Evolutionary conservation across 2,113 vertebrate species (phyloP).

Genomic region (Otolemur garnettii): DNA sequence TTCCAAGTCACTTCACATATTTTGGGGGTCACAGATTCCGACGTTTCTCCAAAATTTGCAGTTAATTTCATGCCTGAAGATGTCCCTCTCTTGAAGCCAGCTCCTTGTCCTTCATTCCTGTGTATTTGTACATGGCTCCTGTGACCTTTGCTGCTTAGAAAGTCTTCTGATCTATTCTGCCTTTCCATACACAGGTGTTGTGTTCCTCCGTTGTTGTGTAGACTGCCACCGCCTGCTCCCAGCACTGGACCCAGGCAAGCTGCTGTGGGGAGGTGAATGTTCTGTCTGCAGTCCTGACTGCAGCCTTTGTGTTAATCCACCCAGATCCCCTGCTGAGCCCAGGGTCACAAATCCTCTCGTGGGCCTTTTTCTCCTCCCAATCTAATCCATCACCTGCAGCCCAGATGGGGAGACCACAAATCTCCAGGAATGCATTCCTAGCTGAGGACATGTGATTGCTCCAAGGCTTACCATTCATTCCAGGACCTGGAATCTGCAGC

Average conservation of each 20-base stretch:
- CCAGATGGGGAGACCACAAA: slow-evolving; percentile 78
- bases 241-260: neutral
- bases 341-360: slow-evolving; percentile 43
- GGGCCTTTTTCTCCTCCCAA: slow-evolving; percentile 43
- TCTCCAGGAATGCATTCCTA: slow-evolving; percentile 72
- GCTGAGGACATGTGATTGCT: slow-evolving; percentile 68
- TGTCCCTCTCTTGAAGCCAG: neutral
- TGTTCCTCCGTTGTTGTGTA: neutral
- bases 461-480: slow-evolving; percentile 67
- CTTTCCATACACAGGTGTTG: neutral
- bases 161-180: neutral
- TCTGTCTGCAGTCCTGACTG: neutral
- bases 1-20: neutral
- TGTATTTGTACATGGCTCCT: neutral
- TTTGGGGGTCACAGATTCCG: neutral
- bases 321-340: slow-evolving; percentile 47
- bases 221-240: neutral
- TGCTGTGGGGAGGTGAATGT: neutral
- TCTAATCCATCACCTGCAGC: slow-evolving; percentile 75
- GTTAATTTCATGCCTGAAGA: neutral
- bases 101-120: neutral
- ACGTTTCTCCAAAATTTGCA: neutral
- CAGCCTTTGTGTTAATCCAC: slow-evolving; percentile 54
- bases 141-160: neutral
- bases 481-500: slow-evolving; percentile 39